Evolutionary conservation across 2,888 invertebrate genomes (phyloP).

Genomic region (Lasioglossum vierecki): DNA sequence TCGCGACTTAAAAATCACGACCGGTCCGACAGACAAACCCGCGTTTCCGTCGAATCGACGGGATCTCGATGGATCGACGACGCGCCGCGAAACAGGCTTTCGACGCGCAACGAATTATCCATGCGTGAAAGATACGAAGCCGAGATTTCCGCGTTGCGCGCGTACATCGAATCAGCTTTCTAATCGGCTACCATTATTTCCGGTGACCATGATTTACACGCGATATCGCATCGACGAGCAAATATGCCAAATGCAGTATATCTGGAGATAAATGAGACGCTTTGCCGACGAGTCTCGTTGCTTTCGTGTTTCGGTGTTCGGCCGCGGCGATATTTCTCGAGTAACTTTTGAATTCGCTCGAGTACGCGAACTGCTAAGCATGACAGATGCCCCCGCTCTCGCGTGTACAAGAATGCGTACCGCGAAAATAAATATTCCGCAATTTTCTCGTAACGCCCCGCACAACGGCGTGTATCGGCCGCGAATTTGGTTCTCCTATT

Average conservation of each 20-base stretch:
- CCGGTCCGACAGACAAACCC: background rate
- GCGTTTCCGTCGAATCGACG: background rate
- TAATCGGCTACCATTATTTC: conserved; percentile 73
- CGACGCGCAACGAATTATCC: conserved; percentile 59
- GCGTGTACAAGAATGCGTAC: conserved; percentile 31
- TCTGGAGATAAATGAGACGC: conserved; percentile 62
- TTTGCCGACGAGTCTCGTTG: conserved; percentile 39
- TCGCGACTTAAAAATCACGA: background rate
- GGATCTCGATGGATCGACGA: conserved; percentile 32
- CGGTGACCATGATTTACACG: conserved; percentile 70
- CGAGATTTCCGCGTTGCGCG: conserved; percentile 62
- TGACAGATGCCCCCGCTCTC: conserved; percentile 44
- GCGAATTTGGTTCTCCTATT: background rate
- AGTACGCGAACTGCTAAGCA: conserved; percentile 46
- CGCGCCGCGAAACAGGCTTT: conserved; percentile 40
- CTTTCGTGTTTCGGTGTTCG: conserved; percentile 47
- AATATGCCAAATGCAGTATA: conserved; percentile 56
- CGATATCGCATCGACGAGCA: conserved; percentile 59
- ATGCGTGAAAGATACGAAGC: conserved; percentile 59
- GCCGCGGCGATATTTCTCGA: conserved; percentile 49
- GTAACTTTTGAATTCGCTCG: conserved; percentile 43
- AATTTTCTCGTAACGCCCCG: conserved; percentile 46
- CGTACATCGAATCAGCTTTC: conserved; percentile 65
- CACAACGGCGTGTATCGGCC: background rate
- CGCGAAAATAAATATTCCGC: conserved; percentile 45